Conservation (phyloP, 2,113 vertebrate species). For the Apodemus sylvaticus region DNA sequence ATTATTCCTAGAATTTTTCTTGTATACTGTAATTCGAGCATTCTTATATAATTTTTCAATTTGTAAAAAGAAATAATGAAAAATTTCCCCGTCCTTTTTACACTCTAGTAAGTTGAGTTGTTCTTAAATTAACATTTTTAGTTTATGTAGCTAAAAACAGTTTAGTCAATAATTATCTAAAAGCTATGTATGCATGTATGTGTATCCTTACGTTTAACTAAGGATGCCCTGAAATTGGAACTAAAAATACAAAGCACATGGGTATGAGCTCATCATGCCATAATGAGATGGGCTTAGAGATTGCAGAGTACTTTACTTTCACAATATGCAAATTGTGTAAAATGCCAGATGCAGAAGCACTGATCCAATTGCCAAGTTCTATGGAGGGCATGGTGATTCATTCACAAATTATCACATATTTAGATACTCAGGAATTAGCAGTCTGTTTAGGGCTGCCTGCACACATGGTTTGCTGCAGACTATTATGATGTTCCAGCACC, state of each 20-base stretch:
- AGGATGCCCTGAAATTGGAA: constrained; percentile 75
- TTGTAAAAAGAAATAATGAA: constrained; percentile 30
- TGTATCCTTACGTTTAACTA: constrained; percentile 71
- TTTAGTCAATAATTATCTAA: constrained; percentile 68
- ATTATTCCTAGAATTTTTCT: constrained; percentile 1
- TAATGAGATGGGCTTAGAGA: constrained; percentile 61
- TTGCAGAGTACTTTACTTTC: constrained; percentile 7
- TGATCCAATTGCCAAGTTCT: constrained; percentile 77
- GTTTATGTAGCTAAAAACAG: constrained; percentile 69
- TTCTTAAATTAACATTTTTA: constrained; percentile 68
- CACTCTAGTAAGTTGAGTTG: constrained; percentile 21
- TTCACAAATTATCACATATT: constrained; percentile 77
- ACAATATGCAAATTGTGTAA: constrained; percentile 66
- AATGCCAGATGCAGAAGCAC: constrained; percentile 52
- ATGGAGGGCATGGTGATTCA: constrained; percentile 70
- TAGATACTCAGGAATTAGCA: constrained; percentile 73
- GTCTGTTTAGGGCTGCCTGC: constrained; percentile 77
- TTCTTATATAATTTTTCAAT: constrained; percentile 3
- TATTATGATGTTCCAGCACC: constrained; percentile 61
- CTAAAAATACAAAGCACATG: constrained; percentile 81
- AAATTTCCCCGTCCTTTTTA: constrained; percentile 53
- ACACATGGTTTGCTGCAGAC: constrained; percentile 50
- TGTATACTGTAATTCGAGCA: constrained; percentile 34
- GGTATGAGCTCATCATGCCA: constrained; percentile 73
- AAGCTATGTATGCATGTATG: constrained; percentile 51